Percentiles rank a stretch among this genome's conserved stretches.
Evolutionary conservation across 2,113 vertebrate genomes (phyloP).

Genomic region (Thunnus thynnus): DNA sequence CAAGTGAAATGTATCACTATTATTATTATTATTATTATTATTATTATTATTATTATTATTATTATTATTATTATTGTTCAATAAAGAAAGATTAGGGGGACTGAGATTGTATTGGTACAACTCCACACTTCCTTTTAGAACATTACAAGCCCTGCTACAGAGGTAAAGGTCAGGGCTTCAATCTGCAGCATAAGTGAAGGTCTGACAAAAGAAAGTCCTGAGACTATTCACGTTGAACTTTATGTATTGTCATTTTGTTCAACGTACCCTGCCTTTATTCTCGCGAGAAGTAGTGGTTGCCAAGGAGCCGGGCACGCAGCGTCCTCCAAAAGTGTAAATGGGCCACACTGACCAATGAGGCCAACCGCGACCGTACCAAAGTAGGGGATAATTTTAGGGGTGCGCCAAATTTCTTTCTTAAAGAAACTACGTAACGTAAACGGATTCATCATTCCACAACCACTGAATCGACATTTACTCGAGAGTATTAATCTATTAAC

Average conservation of each 20-base stretch:
- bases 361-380: conserved; percentile 58
- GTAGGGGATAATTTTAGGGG: conserved; percentile 23
- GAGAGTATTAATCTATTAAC: accelerated
- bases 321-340: conserved; percentile 57
- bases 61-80: too few relatives aligned
- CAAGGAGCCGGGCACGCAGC: conserved; percentile 44
- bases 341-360: conserved; percentile 56
- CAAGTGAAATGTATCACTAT: too few relatives aligned
- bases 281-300: conserved; percentile 61
- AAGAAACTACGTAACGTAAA: background rate
- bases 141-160: too few relatives aligned
- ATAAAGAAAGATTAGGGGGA: too few relatives aligned
- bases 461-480: background rate
- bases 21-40: too few relatives aligned
- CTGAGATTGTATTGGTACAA: too few relatives aligned
- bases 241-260: background rate
- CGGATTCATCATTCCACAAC: background rate
- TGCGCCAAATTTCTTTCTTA: background rate
- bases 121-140: too few relatives aligned
- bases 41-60: too few relatives aligned
- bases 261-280: background rate
- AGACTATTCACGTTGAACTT: too few relatives aligned
- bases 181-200: background rate
- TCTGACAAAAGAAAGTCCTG: background rate
- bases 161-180: too few relatives aligned